Percentiles rank a stretch among this genome's conserved stretches.
Conservation (phyloP, 2,113 vertebrate genomes). For the Ctenodactylus gundi region DNA sequence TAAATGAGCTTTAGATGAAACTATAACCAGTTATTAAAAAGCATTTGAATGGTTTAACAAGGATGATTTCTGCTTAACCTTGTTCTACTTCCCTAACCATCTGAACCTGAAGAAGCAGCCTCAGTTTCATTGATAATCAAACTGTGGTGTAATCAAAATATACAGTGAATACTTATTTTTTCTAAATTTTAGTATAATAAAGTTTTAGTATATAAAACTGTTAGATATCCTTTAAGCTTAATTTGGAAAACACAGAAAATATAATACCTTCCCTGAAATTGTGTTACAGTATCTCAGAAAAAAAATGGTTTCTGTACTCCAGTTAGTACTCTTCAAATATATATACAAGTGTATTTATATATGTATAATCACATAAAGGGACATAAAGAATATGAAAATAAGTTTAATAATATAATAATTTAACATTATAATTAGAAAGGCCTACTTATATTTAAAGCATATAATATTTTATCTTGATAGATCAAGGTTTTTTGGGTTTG, state of each 20-base stretch:
- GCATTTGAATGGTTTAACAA: background rate
- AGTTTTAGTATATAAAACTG: no score
- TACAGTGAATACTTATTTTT: no score
- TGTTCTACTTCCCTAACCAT: background rate
- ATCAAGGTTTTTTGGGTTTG: background rate
- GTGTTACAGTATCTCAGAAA: background rate
- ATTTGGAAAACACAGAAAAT: background rate
- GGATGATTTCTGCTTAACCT: background rate
- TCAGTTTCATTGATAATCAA: background rate
- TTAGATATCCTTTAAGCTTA: background rate
- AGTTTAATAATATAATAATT: constrained; percentile 7
- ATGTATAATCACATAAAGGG: background rate
- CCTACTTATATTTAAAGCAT: background rate
- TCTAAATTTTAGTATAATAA: no score
- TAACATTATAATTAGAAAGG: constrained; percentile 2
- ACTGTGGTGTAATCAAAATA: no score
- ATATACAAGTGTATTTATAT: background rate
- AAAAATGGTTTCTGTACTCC: background rate
- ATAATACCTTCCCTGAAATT: background rate
- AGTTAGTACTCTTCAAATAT: background rate
- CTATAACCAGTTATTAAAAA: background rate
- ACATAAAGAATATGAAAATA: constrained; percentile 22
- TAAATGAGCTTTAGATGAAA: constrained; percentile 1
- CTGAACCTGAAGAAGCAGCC: background rate
- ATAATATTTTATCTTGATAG: background rate